Evolutionary conservation across 2,113 vertebrate genomes (phyloP).

Genomic region (Jaculus jaculus): DNA sequence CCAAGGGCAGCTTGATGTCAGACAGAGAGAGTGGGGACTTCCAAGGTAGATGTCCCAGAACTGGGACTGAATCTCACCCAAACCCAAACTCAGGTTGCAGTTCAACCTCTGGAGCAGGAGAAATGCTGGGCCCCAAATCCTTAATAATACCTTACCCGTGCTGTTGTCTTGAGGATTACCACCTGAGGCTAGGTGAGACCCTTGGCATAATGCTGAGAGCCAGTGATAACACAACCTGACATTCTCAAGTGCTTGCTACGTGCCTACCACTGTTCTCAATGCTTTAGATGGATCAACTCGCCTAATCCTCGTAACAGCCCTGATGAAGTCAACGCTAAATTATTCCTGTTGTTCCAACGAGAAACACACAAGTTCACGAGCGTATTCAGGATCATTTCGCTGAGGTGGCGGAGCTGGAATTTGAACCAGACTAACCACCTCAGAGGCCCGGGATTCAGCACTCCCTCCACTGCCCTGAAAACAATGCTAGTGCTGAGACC

Average conservation of each 20-base stretch:
- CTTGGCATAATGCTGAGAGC: conserved; percentile 53
- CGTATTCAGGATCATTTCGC: conserved; percentile 9
- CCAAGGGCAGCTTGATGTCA: not conserved
- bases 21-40: not conserved
- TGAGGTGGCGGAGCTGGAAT: conserved; percentile 1
- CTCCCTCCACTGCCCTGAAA: not conserved
- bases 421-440: not conserved
- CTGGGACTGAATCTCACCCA: not conserved
- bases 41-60: not conserved
- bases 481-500: not conserved
- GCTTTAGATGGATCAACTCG: conserved; percentile 73
- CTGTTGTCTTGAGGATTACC: conserved; percentile 68
- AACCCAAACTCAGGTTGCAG: not conserved
- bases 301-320: conserved; percentile 69
- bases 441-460: not conserved
- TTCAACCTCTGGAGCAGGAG: conserved; percentile 42
- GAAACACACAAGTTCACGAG: conserved; percentile 37
- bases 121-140: conserved; percentile 65
- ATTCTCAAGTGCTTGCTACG: conserved; percentile 71
- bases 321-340: conserved; percentile 66
- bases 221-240: conserved; percentile 53
- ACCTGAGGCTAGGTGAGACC: conserved; percentile 57
- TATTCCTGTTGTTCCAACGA: conserved; percentile 31
- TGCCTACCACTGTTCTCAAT: conserved; percentile 64
- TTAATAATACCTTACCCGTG: conserved; percentile 60